A percentile compares a stretch with the other conserved stretches of the same genome.
Conservation (phyloP, 2,888 invertebrate species). For the Tromatobia lineatoria region DNA sequence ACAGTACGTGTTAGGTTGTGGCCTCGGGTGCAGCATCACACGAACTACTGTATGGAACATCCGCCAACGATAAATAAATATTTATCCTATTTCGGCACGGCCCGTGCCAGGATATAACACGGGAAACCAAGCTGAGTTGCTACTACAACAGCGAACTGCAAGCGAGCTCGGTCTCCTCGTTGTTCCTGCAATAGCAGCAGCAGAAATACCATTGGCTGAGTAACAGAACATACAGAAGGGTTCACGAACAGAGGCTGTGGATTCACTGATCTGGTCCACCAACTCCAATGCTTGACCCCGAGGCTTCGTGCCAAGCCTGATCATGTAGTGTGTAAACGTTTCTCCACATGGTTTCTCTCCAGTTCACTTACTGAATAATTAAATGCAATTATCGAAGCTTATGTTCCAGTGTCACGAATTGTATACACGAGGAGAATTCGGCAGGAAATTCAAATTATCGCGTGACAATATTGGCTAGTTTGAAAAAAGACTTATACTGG, state of each 20-base stretch:
- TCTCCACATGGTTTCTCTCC: slow-evolving; percentile 36
- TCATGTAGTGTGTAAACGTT: slow-evolving; percentile 48
- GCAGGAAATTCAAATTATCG: too few species aligned
- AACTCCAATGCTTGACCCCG: slow-evolving; percentile 30
- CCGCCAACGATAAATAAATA: slow-evolving; percentile 78
- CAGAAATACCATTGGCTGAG: slow-evolving; percentile 6
- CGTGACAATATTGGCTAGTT: too few species aligned
- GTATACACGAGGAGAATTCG: too few species aligned
- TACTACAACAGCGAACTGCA: slow-evolving; percentile 17
- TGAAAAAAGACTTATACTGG: too few species aligned
- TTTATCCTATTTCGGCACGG: slow-evolving; percentile 73
- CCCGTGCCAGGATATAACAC: slow-evolving; percentile 47
- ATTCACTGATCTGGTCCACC: slow-evolving; percentile 23
- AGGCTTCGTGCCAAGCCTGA: slow-evolving; percentile 53
- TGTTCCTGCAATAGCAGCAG: slow-evolving; percentile 17
- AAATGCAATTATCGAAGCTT: slow-evolving; percentile 39
- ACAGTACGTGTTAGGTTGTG: slow-evolving; percentile 57
- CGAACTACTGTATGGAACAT: slow-evolving; percentile 34
- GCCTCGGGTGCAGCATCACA: slow-evolving; percentile 35
- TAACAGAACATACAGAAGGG: slow-evolving; percentile 17
- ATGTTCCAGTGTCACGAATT: background rate
- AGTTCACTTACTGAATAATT: slow-evolving; percentile 52
- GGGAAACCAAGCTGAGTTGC: slow-evolving; percentile 48
- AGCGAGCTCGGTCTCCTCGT: slow-evolving; percentile 8
- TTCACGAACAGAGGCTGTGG: slow-evolving; percentile 23